Conservation (phyloP, 2,888 invertebrate genomes). For the Lasioglossum malachurum region DNA sequence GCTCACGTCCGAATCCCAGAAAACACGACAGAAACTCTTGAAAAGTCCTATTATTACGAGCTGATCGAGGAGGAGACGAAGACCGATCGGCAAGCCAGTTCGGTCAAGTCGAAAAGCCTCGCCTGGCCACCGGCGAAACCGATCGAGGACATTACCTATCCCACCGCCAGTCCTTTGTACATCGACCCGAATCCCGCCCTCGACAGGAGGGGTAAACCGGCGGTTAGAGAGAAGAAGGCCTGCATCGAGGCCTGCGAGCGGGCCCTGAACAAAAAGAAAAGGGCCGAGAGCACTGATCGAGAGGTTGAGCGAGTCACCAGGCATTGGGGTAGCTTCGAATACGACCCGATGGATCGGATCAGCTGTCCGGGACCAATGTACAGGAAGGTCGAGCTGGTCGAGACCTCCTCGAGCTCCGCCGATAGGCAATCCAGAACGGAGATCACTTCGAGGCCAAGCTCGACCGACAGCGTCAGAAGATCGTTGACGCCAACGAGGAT, state of each 20-base stretch:
- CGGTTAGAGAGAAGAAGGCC: slow-evolving; percentile 77
- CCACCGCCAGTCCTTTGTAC: slow-evolving; percentile 83
- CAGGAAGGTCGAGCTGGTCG: slow-evolving; percentile 77
- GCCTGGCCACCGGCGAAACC: slow-evolving; percentile 82
- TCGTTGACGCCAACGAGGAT: slow-evolving; percentile 83
- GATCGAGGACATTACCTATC: slow-evolving; percentile 82
- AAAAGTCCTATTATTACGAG: slow-evolving; percentile 74
- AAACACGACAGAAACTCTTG: slow-evolving; percentile 63
- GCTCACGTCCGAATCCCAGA: slow-evolving; percentile 35
- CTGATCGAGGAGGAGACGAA: slow-evolving; percentile 64
- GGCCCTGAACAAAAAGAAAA: slow-evolving; percentile 42
- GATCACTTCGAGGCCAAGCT: slow-evolving; percentile 73
- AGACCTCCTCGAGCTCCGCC: slow-evolving; percentile 47
- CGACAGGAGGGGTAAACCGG: slow-evolving; percentile 73
- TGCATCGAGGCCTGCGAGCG: slow-evolving; percentile 74
- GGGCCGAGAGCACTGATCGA: slow-evolving; percentile 54
- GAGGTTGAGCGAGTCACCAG: slow-evolving; percentile 59
- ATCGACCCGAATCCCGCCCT: slow-evolving; percentile 81
- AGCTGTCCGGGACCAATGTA: slow-evolving; percentile 81
- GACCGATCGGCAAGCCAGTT: slow-evolving; percentile 62
- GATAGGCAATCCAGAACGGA: slow-evolving; percentile 72
- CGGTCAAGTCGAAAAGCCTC: slow-evolving; percentile 76
- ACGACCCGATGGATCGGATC: slow-evolving; percentile 78
- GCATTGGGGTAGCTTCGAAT: slow-evolving; percentile 41
- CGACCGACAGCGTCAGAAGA: slow-evolving; percentile 79